Evolutionary conservation across 2,113 vertebrate species (phyloP).

Genomic region (Solea senegalensis): DNA sequence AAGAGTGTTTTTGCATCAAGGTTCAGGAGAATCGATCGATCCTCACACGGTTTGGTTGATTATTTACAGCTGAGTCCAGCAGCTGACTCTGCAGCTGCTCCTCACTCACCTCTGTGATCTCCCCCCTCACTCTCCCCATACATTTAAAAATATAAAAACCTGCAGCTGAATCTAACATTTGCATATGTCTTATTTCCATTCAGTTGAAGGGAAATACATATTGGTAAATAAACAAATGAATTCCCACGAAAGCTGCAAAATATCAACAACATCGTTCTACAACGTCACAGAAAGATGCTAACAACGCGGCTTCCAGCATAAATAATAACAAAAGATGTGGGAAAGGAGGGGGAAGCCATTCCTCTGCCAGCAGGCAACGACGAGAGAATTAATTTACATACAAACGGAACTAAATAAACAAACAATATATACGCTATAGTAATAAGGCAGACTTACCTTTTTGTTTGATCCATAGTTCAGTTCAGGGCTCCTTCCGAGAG

Average conservation of each 20-base stretch:
- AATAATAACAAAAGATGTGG: constrained; percentile 30
- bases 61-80: constrained; percentile 33
- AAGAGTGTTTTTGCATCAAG: constrained; percentile 4
- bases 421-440: neutral
- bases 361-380: neutral
- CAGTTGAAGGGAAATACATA: neutral
- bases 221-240: neutral
- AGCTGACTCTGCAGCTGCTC: constrained; percentile 43
- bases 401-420: neutral
- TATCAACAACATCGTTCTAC: neutral
- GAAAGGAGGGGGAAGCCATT: constrained; percentile 19
- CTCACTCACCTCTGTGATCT: neutral
- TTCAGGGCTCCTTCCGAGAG: constrained; percentile 30
- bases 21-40: constrained; percentile 18
- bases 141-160: neutral
- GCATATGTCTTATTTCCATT: neutral
- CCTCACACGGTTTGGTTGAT: constrained; percentile 2
- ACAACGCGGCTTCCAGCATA: neutral
- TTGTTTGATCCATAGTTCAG: constrained; percentile 58
- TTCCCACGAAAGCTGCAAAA: neutral
- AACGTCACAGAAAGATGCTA: neutral
- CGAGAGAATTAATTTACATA: neutral
- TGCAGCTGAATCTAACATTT: neutral
- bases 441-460: constrained; percentile 48
- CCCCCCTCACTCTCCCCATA: neutral